A percentile compares a stretch with the other conserved stretches of the same genome.
Evolutionary conservation across 2,113 vertebrate species (phyloP).

Genomic region (Ammodytes marinus): DNA sequence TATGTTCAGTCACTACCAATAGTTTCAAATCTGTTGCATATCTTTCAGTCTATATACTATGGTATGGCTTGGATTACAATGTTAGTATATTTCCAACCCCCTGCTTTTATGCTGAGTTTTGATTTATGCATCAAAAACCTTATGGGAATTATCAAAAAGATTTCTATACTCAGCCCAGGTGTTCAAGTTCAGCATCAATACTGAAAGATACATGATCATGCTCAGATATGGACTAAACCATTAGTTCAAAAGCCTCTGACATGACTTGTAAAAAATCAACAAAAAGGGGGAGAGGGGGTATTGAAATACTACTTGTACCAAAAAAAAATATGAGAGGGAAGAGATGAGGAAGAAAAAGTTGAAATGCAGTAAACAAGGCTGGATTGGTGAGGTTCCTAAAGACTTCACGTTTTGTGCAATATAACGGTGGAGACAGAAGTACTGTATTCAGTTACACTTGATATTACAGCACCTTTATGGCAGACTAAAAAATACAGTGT

Average conservation of each 20-base stretch:
- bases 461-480: constrained; percentile 42
- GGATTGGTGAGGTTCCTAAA: constrained; percentile 45
- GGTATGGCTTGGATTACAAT: background rate
- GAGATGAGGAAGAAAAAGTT: background rate
- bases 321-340: too few relatives aligned
- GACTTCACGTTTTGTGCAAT: constrained; percentile 76
- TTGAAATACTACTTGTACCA: too few relatives aligned
- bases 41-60: background rate
- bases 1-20: background rate
- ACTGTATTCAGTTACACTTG: constrained; percentile 43
- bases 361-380: constrained; percentile 52
- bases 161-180: background rate
- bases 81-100: constrained; percentile 10
- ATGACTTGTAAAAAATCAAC: background rate
- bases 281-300: background rate
- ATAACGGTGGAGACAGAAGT: constrained; percentile 46
- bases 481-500: background rate
- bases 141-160: background rate
- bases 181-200: background rate
- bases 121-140: background rate
- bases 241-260: constrained; percentile 5
- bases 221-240: constrained; percentile 16
- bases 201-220: background rate
- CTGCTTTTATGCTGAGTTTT: constrained; percentile 13
- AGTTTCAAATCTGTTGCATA: background rate